A percentile compares a stretch with the other conserved stretches of the same genome.
Evolutionary conservation across 2,888 invertebrate genomes (phyloP).

Genomic region (Ptilodon capucinus): DNA sequence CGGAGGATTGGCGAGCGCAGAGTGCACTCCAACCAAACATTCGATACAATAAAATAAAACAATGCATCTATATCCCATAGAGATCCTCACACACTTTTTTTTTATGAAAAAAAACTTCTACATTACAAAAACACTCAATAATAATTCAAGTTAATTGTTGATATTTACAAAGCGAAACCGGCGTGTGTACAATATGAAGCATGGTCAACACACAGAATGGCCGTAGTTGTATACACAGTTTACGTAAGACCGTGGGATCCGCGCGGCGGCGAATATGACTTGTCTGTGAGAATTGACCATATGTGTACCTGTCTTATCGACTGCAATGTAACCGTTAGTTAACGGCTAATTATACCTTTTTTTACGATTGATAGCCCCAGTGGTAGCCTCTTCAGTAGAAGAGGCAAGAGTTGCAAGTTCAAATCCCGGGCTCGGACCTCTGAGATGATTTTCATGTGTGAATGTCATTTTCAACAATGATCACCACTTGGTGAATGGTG

Average conservation of each 20-base stretch:
- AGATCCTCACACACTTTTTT: too few species aligned
- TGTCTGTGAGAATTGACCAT: conserved; percentile 33
- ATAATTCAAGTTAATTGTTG: too few species aligned
- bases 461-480: too few species aligned
- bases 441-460: too few species aligned
- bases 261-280: conserved; percentile 33
- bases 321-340: conserved; percentile 16
- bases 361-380: conserved; percentile 2
- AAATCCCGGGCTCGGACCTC: too few species aligned
- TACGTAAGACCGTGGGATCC: conserved; percentile 57
- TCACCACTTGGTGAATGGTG: too few species aligned
- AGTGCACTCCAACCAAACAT: too few species aligned
- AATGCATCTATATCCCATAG: too few species aligned
- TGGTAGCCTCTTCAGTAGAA: too few species aligned
- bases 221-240: conserved; percentile 23
- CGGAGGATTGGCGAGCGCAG: too few species aligned
- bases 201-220: conserved; percentile 20
- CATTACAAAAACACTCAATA: conserved; percentile 15
- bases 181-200: conserved; percentile 15
- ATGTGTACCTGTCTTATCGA: conserved; percentile 24
- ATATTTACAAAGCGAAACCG: conserved; percentile 27
- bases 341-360: conserved; percentile 29
- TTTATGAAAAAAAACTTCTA: conserved; percentile 10
- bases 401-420: too few species aligned
- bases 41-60: too few species aligned